Conservation (phyloP, 2,113 vertebrate species). For the Leucopternis melanops region DNA sequence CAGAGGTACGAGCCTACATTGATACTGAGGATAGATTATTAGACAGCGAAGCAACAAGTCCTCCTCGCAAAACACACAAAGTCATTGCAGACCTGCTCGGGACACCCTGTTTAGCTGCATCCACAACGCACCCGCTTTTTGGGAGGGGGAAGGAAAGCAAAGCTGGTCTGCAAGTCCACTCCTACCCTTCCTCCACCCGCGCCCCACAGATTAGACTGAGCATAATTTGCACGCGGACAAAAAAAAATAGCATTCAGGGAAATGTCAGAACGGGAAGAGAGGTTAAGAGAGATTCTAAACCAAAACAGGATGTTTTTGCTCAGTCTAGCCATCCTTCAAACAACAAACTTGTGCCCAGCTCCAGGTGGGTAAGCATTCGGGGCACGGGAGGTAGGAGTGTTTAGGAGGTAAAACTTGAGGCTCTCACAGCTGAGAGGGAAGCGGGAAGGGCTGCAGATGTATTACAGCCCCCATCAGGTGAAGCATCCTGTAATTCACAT, state of each 20-base stretch:
- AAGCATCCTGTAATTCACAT: accelerated
- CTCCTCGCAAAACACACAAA: accelerated
- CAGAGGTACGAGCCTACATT: accelerated
- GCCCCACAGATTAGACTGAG: neutral
- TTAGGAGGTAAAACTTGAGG: neutral
- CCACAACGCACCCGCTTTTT: neutral
- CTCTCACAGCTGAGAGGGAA: accelerated
- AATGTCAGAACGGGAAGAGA: neutral
- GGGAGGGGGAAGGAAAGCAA: neutral
- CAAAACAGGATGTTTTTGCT: conserved; percentile 60
- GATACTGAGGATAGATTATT: too few species aligned
- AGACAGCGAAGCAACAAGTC: accelerated
- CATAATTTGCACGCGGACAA: accelerated
- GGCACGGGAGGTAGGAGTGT: accelerated
- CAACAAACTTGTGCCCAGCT: neutral
- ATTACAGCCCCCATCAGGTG: neutral
- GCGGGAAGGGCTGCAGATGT: accelerated
- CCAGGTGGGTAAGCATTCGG: accelerated
- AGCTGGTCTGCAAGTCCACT: neutral
- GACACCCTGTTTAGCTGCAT: neutral
- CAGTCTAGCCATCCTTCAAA: neutral
- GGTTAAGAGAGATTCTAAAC: neutral
- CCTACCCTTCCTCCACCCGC: neutral
- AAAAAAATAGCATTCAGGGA: neutral
- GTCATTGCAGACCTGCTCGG: accelerated